A percentile compares a stretch with the other conserved stretches of the same genome.
Evolutionary conservation across 2,888 invertebrate genomes (phyloP).

Genomic region (Eupithecia pulchellata): DNA sequence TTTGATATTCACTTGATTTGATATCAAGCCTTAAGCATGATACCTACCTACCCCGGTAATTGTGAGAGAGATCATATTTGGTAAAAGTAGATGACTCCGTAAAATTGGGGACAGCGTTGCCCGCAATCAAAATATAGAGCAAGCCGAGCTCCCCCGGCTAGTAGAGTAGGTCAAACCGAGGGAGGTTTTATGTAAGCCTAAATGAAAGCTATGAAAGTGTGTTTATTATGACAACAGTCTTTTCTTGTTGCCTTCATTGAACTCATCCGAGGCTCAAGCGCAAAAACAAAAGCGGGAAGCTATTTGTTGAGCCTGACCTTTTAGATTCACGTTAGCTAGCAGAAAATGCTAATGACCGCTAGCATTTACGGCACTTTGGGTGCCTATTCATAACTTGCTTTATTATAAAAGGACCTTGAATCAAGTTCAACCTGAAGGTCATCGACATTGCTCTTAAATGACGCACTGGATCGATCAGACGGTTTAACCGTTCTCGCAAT

Average conservation of each 20-base stretch:
- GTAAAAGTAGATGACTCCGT: neutral
- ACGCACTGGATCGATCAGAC: slow-evolving; percentile 75
- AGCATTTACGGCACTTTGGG: slow-evolving; percentile 56
- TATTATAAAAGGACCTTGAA: slow-evolving; percentile 63
- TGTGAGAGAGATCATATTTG: neutral
- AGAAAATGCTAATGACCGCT: slow-evolving; percentile 67
- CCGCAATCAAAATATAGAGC: slow-evolving; percentile 27
- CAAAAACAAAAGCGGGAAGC: slow-evolving; percentile 41
- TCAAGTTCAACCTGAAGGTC: slow-evolving; percentile 74
- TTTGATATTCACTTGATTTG: neutral
- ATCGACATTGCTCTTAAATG: slow-evolving; percentile 76
- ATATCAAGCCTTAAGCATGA: neutral
- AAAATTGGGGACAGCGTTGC: slow-evolving; percentile 17
- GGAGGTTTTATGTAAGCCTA: slow-evolving; percentile 29
- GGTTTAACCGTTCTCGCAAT: slow-evolving; percentile 69
- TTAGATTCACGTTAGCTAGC: slow-evolving; percentile 43
- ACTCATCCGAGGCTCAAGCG: slow-evolving; percentile 21
- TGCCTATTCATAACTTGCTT: slow-evolving; percentile 54
- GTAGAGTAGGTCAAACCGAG: slow-evolving; percentile 33
- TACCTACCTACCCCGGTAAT: neutral
- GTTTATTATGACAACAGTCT: slow-evolving; percentile 11
- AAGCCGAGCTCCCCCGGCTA: slow-evolving; percentile 22
- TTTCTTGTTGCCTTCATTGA: slow-evolving; percentile 22
- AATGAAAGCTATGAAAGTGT: slow-evolving; percentile 21
- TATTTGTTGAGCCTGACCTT: slow-evolving; percentile 36